These are phyloP conservation scores for Grantiella picta DNA, from an alignment of 2,113 vertebrate species.

Conservation along the genomic window DNA sequence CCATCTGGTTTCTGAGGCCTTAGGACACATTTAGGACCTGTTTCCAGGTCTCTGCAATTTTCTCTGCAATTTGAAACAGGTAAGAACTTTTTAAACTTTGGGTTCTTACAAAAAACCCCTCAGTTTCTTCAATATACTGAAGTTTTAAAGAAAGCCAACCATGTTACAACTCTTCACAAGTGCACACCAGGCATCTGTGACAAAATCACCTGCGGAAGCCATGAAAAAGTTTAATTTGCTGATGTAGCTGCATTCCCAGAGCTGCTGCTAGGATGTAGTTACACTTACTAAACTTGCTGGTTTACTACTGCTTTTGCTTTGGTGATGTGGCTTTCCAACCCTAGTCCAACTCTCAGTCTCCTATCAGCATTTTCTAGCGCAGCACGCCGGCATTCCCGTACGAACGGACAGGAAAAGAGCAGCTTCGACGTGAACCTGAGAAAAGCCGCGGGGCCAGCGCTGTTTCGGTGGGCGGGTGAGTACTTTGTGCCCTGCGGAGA, in stretches of 20 bases:
- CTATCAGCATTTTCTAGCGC: not conserved
- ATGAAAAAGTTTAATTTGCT: not conserved
- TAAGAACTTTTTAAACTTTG: not conserved
- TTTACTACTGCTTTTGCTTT: not conserved
- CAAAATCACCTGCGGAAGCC: not conserved
- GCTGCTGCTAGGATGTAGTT: not conserved
- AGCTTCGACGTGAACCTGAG: not conserved
- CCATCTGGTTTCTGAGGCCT: not conserved
- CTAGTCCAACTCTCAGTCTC: not conserved
- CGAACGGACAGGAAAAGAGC: not conserved
- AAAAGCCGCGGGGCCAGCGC: not conserved
- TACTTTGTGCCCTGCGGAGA: accelerated
- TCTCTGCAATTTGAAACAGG: not conserved
- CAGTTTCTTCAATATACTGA: not conserved
- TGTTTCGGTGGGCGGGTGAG: accelerated
- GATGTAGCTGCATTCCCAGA: not conserved
- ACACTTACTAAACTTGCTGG: not conserved
- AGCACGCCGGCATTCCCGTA: not conserved
- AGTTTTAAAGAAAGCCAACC: not conserved
- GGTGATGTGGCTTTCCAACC: not conserved
- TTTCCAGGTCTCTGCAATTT: not conserved
- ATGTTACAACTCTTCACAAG: too few species aligned
- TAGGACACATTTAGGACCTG: not conserved
- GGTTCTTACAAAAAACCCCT: not conserved
- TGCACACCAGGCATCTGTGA: too few species aligned